Conservation (phyloP, 2,888 invertebrate species). For the Xylota sylvarum region DNA sequence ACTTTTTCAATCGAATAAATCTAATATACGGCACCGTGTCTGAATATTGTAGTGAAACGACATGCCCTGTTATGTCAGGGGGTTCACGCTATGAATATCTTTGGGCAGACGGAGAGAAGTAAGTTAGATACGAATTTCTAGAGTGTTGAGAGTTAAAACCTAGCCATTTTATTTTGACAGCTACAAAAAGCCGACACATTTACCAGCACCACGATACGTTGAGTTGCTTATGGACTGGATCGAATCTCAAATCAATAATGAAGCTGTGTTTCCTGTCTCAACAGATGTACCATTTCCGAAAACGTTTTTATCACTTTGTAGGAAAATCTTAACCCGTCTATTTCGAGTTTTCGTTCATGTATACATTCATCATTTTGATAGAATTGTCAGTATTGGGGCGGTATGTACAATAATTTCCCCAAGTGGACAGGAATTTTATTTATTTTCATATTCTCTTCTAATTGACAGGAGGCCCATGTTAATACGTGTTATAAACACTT, state of each 20-base stretch:
- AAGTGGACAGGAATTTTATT: not conserved
- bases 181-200: constrained; percentile 91
- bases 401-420: constrained; percentile 86
- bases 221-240: constrained; percentile 96
- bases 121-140: constrained; percentile 57
- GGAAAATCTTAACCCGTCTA: constrained; percentile 94
- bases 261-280: constrained; percentile 93
- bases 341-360: constrained; percentile 97
- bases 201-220: constrained; percentile 94
- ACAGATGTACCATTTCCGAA: constrained; percentile 96
- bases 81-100: constrained; percentile 95
- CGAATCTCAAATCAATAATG: constrained; percentile 95
- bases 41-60: constrained; percentile 92
- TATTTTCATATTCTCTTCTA: not conserved
- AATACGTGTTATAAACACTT: constrained; percentile 98
- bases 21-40: constrained; percentile 95
- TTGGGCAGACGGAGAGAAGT: constrained; percentile 94
- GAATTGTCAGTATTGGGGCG: constrained; percentile 93
- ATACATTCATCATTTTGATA: constrained; percentile 97
- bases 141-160: not conserved
- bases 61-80: constrained; percentile 96
- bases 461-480: constrained; percentile 91
- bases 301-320: constrained; percentile 91
- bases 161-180: constrained; percentile 75
- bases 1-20: constrained; percentile 97